A percentile compares a stretch with the other conserved stretches of the same genome.
phyloP scores from a whole-genome alignment of 2,113 vertebrate species.

The Montifringilla adamsi region DNA sequence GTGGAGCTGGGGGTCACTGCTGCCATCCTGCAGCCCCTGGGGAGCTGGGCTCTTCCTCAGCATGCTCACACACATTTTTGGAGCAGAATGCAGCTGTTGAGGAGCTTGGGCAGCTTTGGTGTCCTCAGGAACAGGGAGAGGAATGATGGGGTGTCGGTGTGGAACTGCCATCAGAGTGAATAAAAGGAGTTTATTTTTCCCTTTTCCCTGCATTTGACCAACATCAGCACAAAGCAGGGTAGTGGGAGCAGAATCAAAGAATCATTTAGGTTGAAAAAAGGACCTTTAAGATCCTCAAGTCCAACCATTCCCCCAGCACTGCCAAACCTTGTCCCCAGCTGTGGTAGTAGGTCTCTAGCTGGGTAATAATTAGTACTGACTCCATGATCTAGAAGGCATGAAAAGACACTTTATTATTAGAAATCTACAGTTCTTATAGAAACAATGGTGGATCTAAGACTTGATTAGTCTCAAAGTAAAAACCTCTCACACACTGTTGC shows the following conservation, averaged over 20 bases:
- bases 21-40: background rate
- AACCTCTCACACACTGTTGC: too few relatives aligned
- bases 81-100: background rate
- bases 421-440: background rate
- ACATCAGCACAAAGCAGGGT: background rate
- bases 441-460: background rate
- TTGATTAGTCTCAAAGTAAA: background rate
- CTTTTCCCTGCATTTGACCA: fast-evolving
- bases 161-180: background rate
- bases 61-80: background rate
- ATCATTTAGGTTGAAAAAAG: background rate
- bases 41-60: background rate
- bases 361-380: too few relatives aligned
- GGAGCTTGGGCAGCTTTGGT: background rate
- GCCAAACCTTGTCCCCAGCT: background rate
- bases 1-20: background rate
- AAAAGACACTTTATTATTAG: background rate
- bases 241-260: background rate
- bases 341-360: too few relatives aligned
- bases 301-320: background rate
- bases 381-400: too few relatives aligned
- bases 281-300: background rate
- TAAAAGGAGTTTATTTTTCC: background rate
- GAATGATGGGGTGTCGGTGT: background rate
- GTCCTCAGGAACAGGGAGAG: background rate